These are phyloP conservation scores for Microtus obscurus DNA, from an alignment of 2,797 vertebrate species.

Conservation along the genomic window DNA sequence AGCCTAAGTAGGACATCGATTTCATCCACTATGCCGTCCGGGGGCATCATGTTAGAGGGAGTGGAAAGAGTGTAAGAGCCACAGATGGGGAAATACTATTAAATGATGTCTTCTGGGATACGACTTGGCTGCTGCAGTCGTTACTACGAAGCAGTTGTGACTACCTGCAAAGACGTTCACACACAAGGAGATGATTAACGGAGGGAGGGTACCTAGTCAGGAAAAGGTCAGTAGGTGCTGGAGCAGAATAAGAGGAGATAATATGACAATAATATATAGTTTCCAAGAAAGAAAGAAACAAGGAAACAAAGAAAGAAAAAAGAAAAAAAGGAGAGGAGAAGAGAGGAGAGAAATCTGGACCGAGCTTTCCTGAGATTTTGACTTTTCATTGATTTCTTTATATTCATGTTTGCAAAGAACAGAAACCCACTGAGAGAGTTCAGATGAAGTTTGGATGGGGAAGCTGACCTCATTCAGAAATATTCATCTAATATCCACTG, in stretches of 20 bases:
- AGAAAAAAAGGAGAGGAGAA: accelerated
- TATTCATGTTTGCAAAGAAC: constrained; percentile 30
- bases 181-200: neutral
- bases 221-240: neutral
- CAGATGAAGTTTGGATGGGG: neutral
- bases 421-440: neutral
- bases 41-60: neutral
- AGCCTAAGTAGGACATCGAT: neutral
- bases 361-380: constrained; percentile 32
- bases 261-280: neutral
- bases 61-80: neutral
- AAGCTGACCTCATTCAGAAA: constrained; percentile 52
- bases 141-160: neutral
- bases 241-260: neutral
- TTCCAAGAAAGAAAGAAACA: neutral
- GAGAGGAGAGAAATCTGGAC: neutral
- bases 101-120: neutral
- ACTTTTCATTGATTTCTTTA: constrained; percentile 30
- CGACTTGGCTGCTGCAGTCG: neutral
- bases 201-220: neutral
- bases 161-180: neutral
- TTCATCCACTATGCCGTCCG: neutral
- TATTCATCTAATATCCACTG: neutral
- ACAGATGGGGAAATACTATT: neutral
- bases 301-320: accelerated